Conservation (phyloP, 2,113 vertebrate genomes). For the Chascanopsetta lugubris region DNA sequence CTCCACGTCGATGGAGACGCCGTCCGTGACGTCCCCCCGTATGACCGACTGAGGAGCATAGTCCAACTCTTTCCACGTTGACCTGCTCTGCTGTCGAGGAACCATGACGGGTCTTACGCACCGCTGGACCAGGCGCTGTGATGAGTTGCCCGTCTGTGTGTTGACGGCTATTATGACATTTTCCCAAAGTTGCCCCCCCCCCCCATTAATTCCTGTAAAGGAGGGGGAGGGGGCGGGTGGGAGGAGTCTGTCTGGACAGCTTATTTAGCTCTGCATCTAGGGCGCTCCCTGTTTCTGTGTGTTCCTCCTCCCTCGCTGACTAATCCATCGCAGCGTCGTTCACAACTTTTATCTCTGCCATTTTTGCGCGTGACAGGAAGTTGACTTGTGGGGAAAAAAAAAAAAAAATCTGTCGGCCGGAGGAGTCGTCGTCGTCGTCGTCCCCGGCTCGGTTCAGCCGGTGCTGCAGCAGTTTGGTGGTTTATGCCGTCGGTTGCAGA, state of each 20-base stretch:
- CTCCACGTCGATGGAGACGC: too few relatives aligned
- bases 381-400: conserved; percentile 59
- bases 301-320: conserved; percentile 20
- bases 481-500: conserved; percentile 65
- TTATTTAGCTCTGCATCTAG: conserved; percentile 15
- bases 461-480: conserved; percentile 50
- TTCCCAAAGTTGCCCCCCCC: conserved; percentile 23
- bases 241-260: conserved; percentile 14
- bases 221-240: neutral
- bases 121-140: conserved; percentile 3
- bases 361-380: conserved; percentile 20
- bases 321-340: conserved; percentile 27
- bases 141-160: conserved; percentile 36
- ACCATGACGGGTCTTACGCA: conserved; percentile 12
- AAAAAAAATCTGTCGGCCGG: conserved; percentile 54
- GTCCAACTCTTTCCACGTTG: too few relatives aligned
- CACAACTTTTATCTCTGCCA: conserved; percentile 25
- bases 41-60: too few relatives aligned
- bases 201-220: too few relatives aligned
- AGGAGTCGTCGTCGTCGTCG: too few relatives aligned
- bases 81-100: conserved; percentile 32
- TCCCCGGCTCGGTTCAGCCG: conserved; percentile 49
- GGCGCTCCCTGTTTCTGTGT: conserved; percentile 43
- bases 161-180: conserved; percentile 13
- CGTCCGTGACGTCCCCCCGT: too few relatives aligned